Conservation (phyloP, 2,888 invertebrate genomes). For the Notodonta ziczac region DNA sequence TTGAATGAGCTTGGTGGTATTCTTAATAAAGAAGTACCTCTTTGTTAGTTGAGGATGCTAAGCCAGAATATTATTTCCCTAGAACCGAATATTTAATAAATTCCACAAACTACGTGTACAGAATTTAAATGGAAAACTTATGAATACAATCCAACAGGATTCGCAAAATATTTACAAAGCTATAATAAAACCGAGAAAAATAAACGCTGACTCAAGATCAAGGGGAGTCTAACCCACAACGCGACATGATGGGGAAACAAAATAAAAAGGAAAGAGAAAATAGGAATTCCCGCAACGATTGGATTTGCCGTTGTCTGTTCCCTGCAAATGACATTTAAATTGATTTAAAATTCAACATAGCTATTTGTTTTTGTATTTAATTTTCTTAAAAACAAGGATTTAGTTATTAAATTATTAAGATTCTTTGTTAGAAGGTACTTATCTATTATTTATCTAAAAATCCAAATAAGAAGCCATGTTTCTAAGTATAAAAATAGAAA, state of each 20-base stretch:
- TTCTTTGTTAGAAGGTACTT: too few relatives aligned
- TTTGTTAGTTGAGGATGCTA: too few relatives aligned
- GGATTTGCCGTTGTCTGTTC: conserved; percentile 82
- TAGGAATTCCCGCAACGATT: conserved; percentile 74
- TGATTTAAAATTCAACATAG: conserved; percentile 51
- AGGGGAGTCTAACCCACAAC: conserved; percentile 80
- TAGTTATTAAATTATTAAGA: not conserved
- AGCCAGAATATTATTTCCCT: too few relatives aligned
- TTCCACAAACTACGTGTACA: not conserved
- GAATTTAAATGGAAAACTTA: not conserved
- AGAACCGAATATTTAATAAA: too few relatives aligned
- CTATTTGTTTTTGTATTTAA: not conserved
- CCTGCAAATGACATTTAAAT: conserved; percentile 82
- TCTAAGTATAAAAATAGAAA: too few relatives aligned
- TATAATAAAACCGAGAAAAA: conserved; percentile 76
- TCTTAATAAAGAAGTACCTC: too few relatives aligned
- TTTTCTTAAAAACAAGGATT: not conserved
- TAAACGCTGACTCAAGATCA: conserved; percentile 78
- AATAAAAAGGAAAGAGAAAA: conserved; percentile 68
- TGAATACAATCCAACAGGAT: not conserved
- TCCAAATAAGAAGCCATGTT: too few relatives aligned
- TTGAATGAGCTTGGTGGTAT: too few relatives aligned
- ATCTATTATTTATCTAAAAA: too few relatives aligned
- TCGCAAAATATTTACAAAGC: conserved; percentile 81
- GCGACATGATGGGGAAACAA: conserved; percentile 76